Base-by-base conservation (phyloP, 2,797 vertebrate genomes). In the Oryzias sinensis region DNA sequence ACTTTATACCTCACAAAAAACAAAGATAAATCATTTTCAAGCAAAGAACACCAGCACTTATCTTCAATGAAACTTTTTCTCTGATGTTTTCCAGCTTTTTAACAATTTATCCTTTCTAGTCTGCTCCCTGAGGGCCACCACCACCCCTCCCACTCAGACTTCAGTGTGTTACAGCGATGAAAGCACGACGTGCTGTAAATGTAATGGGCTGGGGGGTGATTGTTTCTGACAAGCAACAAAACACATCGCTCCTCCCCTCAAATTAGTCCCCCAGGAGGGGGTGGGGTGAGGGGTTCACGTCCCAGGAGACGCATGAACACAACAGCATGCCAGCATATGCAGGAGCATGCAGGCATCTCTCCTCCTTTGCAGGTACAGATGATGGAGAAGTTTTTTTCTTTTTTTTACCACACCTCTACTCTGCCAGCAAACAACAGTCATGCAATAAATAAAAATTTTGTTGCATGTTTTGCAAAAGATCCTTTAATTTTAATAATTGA, bases 171-270 rank as follows among this genome's bases (percentile, higher is more conserved):
- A 94, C 94, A 94, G 95, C 95, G 95, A 93, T 95, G 96, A 97
- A 96, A 96, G 95, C 92, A 88, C 92, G 94, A 97, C 94, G 93
- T 96, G 96, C 95, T 96, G 94, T 93, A 97, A 97, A 97, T 95
- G 94, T 98, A 98, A 97, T 96, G 94, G 95, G 92, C 94, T 90
- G 91, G 91, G 91, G 91, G 91, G 90, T 95, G 94, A 98, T 98
- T 98, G 96, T 98, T 97, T 97, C 94, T 95, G 95, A 96, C 96
- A 96, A 94, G 94, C 94, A 97, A 97, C 96, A 98, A 97, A 98
- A 98, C 95, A 97, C 94, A 93, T 94, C 91, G 93, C 93, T 93
- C 96, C 96, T 94, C 97, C 97, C 96, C 94, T 96, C 94, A 95
- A 95, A 99, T 99, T 98, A 98, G 95, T 94, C 93, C 91, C 92